Evolutionary conservation across 2,888 invertebrate genomes (phyloP).

Genomic region (Taenaris catops): DNA sequence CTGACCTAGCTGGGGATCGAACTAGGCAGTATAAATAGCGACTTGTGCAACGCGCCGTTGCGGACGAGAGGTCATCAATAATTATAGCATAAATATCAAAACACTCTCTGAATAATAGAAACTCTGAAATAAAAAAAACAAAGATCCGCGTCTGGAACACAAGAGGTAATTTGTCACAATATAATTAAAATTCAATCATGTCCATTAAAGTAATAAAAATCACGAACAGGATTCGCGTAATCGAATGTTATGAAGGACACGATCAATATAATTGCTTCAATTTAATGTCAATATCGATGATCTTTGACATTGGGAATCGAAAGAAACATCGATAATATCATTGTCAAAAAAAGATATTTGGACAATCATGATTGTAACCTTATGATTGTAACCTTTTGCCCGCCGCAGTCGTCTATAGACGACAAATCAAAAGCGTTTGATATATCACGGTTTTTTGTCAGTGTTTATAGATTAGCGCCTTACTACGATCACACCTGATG

Average conservation of each 20-base stretch:
- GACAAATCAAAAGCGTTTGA: no score
- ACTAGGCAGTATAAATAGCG: no score
- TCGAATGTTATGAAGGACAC: conserved; percentile 20
- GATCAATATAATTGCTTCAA: conserved; percentile 39
- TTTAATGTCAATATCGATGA: conserved; percentile 68
- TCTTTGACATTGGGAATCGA: conserved; percentile 67
- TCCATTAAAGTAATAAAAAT: conserved; percentile 13
- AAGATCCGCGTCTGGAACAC: conserved; percentile 18
- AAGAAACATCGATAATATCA: conserved; percentile 50
- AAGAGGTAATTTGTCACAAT: conserved; percentile 24
- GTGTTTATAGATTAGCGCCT: no score
- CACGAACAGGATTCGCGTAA: conserved; percentile 22
- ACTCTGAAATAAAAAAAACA: conserved; percentile 11
- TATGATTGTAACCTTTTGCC: no score
- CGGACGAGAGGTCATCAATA: no score
- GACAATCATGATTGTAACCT: conserved; percentile 57
- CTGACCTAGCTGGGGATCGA: no score
- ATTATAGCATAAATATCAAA: conserved; percentile 6
- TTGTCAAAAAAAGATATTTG: conserved; percentile 63
- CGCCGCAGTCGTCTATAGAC: no score
- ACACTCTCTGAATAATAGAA: conserved; percentile 1
- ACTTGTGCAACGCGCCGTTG: no score
- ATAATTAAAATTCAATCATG: conserved; percentile 15
- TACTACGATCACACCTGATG: no score
- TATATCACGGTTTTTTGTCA: no score